Percentiles rank a stretch among this genome's conserved stretches.
These are phyloP conservation scores for Calidris pugnax DNA, from an alignment of 2,113 vertebrate species.

Conservation along the genomic window DNA sequence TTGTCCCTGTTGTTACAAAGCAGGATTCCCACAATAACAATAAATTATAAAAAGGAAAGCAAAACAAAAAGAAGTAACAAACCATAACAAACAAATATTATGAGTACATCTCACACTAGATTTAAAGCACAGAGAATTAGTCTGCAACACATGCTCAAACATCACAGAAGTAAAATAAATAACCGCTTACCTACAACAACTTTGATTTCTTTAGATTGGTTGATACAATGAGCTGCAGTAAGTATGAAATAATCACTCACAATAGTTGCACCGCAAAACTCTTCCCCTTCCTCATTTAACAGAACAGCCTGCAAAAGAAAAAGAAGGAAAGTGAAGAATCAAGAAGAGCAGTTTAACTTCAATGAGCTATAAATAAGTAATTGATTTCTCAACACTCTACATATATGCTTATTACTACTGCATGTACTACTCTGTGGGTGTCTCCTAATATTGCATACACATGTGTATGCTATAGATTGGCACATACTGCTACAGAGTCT, in stretches of 20 bases:
- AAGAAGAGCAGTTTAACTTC: not conserved
- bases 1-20: not conserved
- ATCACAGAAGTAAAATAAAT: not conserved
- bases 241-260: slow-evolving; percentile 82
- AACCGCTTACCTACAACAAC: slow-evolving; percentile 84
- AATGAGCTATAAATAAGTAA: not conserved
- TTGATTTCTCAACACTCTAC: not conserved
- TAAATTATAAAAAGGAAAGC: not conserved
- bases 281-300: slow-evolving; percentile 73
- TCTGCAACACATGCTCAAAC: not conserved
- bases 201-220: slow-evolving; percentile 76
- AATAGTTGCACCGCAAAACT: slow-evolving; percentile 93
- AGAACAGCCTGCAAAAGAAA: slow-evolving; percentile 83
- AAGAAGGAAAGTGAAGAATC: not conserved
- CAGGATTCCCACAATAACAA: not conserved
- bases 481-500: not conserved
- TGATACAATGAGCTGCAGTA: slow-evolving; percentile 91
- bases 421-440: not conserved
- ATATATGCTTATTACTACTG: not conserved
- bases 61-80: not conserved
- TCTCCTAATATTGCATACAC: not conserved
- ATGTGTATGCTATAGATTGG: not conserved
- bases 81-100: not conserved
- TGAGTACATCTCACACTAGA: fast-evolving
- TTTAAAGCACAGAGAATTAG: not conserved